These are phyloP conservation scores for Steatocranus sp. DNA, from an alignment of 2,797 vertebrate genomes.

Conservation along the genomic window DNA sequence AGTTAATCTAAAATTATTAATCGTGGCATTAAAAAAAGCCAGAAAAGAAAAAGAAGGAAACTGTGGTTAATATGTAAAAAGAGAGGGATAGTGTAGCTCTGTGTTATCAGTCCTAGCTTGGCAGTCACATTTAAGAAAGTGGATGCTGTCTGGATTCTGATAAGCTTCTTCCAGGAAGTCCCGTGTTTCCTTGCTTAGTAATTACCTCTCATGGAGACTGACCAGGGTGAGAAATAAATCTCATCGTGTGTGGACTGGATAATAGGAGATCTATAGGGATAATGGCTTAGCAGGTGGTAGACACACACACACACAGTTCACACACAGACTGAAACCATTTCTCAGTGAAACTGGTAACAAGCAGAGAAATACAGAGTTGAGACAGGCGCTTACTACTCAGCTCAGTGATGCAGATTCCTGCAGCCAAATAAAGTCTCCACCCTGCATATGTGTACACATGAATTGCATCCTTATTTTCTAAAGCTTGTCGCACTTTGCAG, in stretches of 20 bases:
- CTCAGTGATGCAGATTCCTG: constrained; percentile 14
- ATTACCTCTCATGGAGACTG: constrained; percentile 61
- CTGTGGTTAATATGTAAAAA: not conserved
- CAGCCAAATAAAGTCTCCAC: constrained; percentile 23
- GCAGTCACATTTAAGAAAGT: constrained; percentile 41
- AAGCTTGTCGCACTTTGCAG: constrained; percentile 18
- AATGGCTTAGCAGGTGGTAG: constrained; percentile 33
- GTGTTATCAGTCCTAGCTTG: constrained; percentile 19
- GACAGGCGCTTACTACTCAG: constrained; percentile 11
- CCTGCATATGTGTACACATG: not conserved
- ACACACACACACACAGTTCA: constrained; percentile 1
- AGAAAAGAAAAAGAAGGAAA: not conserved
- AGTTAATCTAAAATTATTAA: not conserved
- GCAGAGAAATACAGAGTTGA: constrained; percentile 26
- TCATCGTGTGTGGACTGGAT: constrained; percentile 44
- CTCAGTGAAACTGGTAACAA: not conserved
- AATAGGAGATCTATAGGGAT: constrained; percentile 41
- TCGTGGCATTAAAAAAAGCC: fast-evolving
- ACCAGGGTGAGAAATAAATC: constrained; percentile 48
- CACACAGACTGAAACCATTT: not conserved
- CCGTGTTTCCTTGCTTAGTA: constrained; percentile 53
- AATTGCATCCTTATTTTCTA: constrained; percentile 20
- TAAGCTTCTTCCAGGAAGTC: constrained; percentile 58
- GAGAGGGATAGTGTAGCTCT: not conserved
- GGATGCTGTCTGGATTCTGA: constrained; percentile 38